Base-by-base conservation (phyloP, 1,140 invertebrate genomes). In the Heliconius congener region DNA sequence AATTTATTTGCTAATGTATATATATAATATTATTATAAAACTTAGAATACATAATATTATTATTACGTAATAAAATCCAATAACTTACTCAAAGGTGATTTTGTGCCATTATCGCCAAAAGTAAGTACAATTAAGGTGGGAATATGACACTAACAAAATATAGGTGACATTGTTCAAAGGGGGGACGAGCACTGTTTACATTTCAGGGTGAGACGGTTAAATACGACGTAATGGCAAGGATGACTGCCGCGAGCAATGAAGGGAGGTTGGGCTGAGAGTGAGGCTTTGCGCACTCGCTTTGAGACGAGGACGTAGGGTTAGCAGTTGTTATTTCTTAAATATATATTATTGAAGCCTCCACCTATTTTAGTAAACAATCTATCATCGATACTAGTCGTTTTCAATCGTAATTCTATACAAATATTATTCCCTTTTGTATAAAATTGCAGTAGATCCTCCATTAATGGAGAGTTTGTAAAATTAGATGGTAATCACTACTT, bases 221-320 rank as follows among this genome's bases (percentile, higher is more conserved):
- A 87, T 77, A 74, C 73, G 84, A 81, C 82, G 74, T 78, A 79
- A 85, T 42, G 74, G 71, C 71, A 73, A 66, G 78, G 77, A 74
- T 75, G 78, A 85, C 82, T 85, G 84, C 83, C 84, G 88, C 82
- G 84, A 84, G 79, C 84, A 81, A 83, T 84, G 72, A 74, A 83
- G 86, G 84, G 81, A 87, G 85, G 88, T 84, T 88, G 80, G 80
- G 78, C 70, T 81, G 83, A 87, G 85, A 92, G 87, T 90, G 91
- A 92, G 88, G 82, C 81, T 89, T 78, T 87, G 91, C 91, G 91
- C 90, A 91, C 82, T 88, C 85, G 84, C 82, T 78, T 46, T 81
- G 75, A 86, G 86, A 84, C 86, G 74, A 83, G 75, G 76, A 66
- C 18, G 34, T 87, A 93, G 90, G 90, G 91, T 78, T 91, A 81